Evolutionary conservation across 2,797 vertebrate genomes (phyloP).

Genomic region (Eulemur albifrons): DNA sequence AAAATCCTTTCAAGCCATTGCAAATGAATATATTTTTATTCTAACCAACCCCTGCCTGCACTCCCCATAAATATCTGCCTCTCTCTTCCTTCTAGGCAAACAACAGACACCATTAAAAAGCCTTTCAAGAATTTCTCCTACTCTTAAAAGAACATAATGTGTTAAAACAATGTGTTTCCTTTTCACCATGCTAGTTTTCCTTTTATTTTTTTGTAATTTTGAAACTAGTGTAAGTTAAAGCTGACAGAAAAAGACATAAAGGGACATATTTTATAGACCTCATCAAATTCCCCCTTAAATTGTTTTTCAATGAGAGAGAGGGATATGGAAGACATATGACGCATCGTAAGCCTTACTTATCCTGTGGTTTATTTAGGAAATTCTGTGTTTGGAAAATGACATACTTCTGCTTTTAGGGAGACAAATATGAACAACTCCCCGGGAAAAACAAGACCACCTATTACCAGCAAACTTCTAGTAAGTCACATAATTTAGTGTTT

Average conservation of each 20-base stretch:
- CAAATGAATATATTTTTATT: conserved; percentile 2
- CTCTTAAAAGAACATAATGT: conserved; percentile 45
- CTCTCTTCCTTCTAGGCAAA: conserved; percentile 12
- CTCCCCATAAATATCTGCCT: background rate
- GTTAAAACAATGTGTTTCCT: conserved; percentile 32
- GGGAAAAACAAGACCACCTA: conserved; percentile 29
- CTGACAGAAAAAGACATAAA: conserved; percentile 25
- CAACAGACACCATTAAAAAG: conserved; percentile 23
- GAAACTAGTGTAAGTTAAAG: conserved; percentile 51
- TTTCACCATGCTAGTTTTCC: background rate
- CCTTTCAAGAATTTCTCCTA: conserved; percentile 27
- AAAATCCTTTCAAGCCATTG: background rate
- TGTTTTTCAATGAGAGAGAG: conserved; percentile 50
- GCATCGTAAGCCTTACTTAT: conserved; percentile 65
- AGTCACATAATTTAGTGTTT: conserved; percentile 29
- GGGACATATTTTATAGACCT: conserved; percentile 10
- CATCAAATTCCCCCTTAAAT: background rate
- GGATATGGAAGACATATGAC: conserved; percentile 55
- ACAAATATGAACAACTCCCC: conserved; percentile 55
- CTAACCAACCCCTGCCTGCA: background rate
- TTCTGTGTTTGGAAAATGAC: conserved; percentile 68
- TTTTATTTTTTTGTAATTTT: background rate
- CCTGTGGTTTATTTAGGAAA: conserved; percentile 72
- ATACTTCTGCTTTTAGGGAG: conserved; percentile 71
- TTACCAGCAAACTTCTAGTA: conserved; percentile 47